These are phyloP conservation scores for Girardinichthys multiradiatus DNA, from an alignment of 2,113 vertebrate genomes.

Conservation along the genomic window DNA sequence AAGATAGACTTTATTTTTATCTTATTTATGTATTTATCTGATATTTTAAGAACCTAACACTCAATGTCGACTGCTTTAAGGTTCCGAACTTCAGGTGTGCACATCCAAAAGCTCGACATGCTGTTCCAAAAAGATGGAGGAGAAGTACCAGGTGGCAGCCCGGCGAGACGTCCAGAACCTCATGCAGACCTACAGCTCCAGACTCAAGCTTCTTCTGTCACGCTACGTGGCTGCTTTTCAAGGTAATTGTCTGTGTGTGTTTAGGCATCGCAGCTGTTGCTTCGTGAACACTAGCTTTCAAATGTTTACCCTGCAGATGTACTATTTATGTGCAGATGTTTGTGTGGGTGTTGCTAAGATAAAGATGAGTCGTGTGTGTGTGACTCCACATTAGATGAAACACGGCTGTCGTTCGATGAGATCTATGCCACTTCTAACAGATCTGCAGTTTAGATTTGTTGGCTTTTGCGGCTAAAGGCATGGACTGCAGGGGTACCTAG, in stretches of 20 bases:
- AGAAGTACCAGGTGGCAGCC: slow-evolving; percentile 84
- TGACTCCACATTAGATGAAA: slow-evolving; percentile 44
- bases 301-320: slow-evolving; percentile 49
- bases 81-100: slow-evolving; percentile 88
- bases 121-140: slow-evolving; percentile 91
- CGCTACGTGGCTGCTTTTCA: slow-evolving; percentile 88
- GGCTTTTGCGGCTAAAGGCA: slow-evolving; percentile 34
- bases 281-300: background rate
- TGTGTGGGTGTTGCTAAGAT: slow-evolving; percentile 58
- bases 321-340: slow-evolving; percentile 26
- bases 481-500: slow-evolving; percentile 18
- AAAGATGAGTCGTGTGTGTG: slow-evolving; percentile 38
- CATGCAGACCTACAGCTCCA: slow-evolving; percentile 84
- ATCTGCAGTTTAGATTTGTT: slow-evolving; percentile 57
- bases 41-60: background rate
- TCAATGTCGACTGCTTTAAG: slow-evolving; percentile 63
- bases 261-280: background rate
- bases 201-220: slow-evolving; percentile 85
- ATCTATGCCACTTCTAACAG: slow-evolving; percentile 31
- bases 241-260: slow-evolving; percentile 77
- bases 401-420: slow-evolving; percentile 51
- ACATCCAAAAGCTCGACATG: slow-evolving; percentile 82
- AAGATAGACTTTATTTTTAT: background rate
- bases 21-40: background rate
- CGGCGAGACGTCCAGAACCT: slow-evolving; percentile 85